A percentile compares a stretch with the other conserved stretches of the same genome.
These are phyloP conservation scores for Caenorhabditis japonica DNA, from an alignment of 2,888 invertebrate species.

Conservation along the genomic window DNA sequence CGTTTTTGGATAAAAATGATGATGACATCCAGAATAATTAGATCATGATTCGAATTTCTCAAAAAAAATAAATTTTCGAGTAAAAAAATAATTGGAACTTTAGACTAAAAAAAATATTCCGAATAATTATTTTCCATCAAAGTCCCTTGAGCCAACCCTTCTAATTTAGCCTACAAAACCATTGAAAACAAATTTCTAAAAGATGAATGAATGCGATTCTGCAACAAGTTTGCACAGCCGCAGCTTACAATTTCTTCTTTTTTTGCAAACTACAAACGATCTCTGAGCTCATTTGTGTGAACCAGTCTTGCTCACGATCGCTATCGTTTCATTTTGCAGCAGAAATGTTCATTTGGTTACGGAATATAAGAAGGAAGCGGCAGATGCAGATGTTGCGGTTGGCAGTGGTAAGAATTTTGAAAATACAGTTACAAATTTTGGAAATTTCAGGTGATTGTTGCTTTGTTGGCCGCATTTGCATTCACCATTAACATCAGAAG, in stretches of 20 bases:
- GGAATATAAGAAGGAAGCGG: slow-evolving; percentile 26
- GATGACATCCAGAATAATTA: too few species aligned
- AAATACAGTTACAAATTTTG: neutral
- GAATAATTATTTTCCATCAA: too few species aligned
- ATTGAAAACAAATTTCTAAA: too few species aligned
- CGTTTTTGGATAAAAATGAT: too few species aligned
- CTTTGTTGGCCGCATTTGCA: slow-evolving; percentile 27
- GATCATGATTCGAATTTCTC: too few species aligned
- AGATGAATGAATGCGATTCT: too few species aligned
- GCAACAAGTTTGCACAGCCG: slow-evolving; percentile 43
- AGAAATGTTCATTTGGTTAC: slow-evolving; percentile 30
- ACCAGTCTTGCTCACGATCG: slow-evolving; percentile 9
- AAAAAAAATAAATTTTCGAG: too few species aligned
- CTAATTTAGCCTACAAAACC: too few species aligned
- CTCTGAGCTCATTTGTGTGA: slow-evolving; percentile 13
- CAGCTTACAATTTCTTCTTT: too few species aligned
- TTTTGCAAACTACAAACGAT: slow-evolving; percentile 47
- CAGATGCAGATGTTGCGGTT: slow-evolving; percentile 31
- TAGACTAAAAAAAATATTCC: too few species aligned
- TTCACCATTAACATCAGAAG: slow-evolving; percentile 26
- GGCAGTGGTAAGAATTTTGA: slow-evolving; percentile 24
- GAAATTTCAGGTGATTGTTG: slow-evolving; percentile 18
- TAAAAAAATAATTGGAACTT: too few species aligned
- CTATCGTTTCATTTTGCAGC: slow-evolving; percentile 14
- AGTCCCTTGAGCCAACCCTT: too few species aligned